Evolutionary conservation across 2,888 invertebrate genomes (phyloP).

Genomic region (Invenusta paracnida): DNA sequence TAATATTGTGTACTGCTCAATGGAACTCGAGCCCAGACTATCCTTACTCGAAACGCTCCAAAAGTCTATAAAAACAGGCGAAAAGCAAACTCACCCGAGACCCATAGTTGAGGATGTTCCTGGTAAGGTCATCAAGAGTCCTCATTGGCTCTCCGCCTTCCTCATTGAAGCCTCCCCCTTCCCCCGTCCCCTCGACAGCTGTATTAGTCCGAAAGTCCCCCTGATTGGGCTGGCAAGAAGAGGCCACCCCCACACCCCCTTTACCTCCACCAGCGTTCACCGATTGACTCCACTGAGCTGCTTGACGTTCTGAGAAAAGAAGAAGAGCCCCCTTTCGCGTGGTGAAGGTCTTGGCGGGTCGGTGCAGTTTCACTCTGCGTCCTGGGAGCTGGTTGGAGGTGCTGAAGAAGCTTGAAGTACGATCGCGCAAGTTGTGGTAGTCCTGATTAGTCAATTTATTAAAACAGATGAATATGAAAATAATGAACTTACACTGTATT

Average conservation of each 20-base stretch:
- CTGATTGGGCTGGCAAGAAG: background rate
- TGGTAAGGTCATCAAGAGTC: constrained; percentile 57
- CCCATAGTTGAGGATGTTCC: constrained; percentile 56
- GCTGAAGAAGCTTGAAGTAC: background rate
- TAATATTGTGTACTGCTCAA: too few species aligned
- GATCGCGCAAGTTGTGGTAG: background rate
- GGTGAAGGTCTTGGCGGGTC: constrained; percentile 56
- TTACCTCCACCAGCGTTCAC: constrained; percentile 42
- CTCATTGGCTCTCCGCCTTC: constrained; percentile 46
- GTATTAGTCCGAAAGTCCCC: background rate
- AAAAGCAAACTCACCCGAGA: constrained; percentile 47
- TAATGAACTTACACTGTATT: too few species aligned
- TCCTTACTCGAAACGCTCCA: too few species aligned
- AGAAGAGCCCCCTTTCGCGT: constrained; percentile 58
- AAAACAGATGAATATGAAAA: too few species aligned
- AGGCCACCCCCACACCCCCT: too few species aligned
- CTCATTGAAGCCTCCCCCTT: background rate
- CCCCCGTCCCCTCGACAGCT: background rate
- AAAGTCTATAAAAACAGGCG: too few species aligned
- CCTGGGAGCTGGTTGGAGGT: background rate
- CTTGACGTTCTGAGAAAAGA: constrained; percentile 57
- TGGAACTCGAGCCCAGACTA: too few species aligned
- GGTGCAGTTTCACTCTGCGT: constrained; percentile 42
- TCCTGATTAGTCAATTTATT: background rate
- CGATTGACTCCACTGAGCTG: constrained; percentile 37